A percentile compares a stretch with the other conserved stretches of the same genome.
Evolutionary conservation across 2,888 invertebrate genomes (phyloP).

Genomic region (Erebia ligea): DNA sequence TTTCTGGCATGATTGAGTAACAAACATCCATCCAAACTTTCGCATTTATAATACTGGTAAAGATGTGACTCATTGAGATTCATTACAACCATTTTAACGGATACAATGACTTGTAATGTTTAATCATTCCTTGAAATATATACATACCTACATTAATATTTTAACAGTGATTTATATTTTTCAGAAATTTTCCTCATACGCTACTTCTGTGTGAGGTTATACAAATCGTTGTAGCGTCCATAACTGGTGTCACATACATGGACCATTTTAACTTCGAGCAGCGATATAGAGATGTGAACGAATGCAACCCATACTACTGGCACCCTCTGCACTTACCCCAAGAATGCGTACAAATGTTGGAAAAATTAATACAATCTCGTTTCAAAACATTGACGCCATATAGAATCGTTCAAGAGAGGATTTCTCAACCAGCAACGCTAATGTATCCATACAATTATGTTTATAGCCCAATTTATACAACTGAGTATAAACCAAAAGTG

Average conservation of each 20-base stretch:
- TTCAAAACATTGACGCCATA: slow-evolving; percentile 48
- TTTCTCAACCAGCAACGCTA: slow-evolving; percentile 23
- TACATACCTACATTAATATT: no score
- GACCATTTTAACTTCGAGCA: slow-evolving; percentile 67
- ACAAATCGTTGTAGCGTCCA: slow-evolving; percentile 51
- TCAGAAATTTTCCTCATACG: slow-evolving; percentile 17
- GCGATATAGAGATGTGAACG: slow-evolving; percentile 60
- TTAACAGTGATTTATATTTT: not conserved
- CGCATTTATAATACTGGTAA: no score
- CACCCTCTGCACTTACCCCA: slow-evolving; percentile 71
- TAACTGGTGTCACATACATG: slow-evolving; percentile 69
- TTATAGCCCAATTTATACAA: slow-evolving; percentile 10
- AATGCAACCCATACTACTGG: slow-evolving; percentile 72
- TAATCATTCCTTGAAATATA: no score
- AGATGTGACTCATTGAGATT: no score
- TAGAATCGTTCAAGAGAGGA: slow-evolving; percentile 48
- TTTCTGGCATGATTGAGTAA: no score
- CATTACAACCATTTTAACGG: not conserved
- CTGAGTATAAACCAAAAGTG: slow-evolving; percentile 12
- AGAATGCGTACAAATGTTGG: slow-evolving; percentile 61
- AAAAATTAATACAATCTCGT: slow-evolving; percentile 55
- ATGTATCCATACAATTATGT: slow-evolving; percentile 24
- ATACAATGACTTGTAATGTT: no score
- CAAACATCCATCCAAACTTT: no score
- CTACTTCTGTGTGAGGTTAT: slow-evolving; percentile 41